Evolutionary conservation across 2,888 invertebrate genomes (phyloP).

Genomic region (Cephus nigrinus): DNA sequence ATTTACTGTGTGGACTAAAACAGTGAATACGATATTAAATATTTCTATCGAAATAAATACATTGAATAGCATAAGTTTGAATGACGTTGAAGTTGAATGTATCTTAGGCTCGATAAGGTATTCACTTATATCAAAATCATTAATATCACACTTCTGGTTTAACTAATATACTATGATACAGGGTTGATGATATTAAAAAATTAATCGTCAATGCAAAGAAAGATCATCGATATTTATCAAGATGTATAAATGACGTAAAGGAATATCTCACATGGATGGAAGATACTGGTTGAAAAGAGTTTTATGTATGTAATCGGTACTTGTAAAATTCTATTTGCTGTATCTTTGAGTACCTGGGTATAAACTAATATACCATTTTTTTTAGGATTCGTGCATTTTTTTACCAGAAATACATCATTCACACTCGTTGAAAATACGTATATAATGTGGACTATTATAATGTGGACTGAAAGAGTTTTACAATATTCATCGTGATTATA

Average conservation of each 20-base stretch:
- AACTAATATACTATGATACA: slow-evolving; percentile 27
- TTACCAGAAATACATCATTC: no score
- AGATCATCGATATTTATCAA: slow-evolving; percentile 48
- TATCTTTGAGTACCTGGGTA: no score
- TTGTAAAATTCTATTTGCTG: no score
- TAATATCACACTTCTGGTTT: not conserved
- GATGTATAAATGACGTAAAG: slow-evolving; percentile 50
- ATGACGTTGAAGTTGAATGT: slow-evolving; percentile 43
- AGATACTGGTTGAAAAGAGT: slow-evolving; percentile 21
- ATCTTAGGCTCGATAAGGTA: slow-evolving; percentile 52
- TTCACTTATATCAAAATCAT: not conserved
- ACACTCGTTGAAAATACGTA: no score
- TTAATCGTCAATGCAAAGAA: slow-evolving; percentile 50
- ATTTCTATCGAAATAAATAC: slow-evolving; percentile 43
- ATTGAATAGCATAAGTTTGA: slow-evolving; percentile 42
- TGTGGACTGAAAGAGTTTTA: not conserved
- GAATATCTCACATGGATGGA: slow-evolving; percentile 52
- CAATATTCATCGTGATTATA: not conserved
- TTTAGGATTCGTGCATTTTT: no score
- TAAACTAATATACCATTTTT: no score
- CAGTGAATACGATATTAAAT: slow-evolving; percentile 44
- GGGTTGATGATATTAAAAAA: slow-evolving; percentile 46
- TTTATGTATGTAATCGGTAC: no score
- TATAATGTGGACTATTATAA: no score
- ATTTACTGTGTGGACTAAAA: slow-evolving; percentile 42